Percentiles rank a stretch among this genome's conserved stretches.
Evolutionary conservation across 2,113 vertebrate genomes (phyloP).

Genomic region (Saimiri boliviensis): DNA sequence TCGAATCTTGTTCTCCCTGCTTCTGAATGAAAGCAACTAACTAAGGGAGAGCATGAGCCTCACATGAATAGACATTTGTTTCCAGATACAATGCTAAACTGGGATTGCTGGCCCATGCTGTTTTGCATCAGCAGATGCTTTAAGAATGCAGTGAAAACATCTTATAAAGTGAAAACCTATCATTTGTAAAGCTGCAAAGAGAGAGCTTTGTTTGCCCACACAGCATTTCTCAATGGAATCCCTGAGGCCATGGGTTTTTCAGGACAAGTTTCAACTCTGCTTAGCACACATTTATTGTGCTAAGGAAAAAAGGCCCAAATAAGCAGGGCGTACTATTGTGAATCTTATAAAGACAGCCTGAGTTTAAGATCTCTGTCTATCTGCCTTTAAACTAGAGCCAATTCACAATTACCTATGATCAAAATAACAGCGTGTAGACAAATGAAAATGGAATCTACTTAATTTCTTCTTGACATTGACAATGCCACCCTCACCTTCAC

Average conservation of each 20-base stretch:
- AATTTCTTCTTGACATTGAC: conserved; percentile 55
- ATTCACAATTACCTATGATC: conserved; percentile 60
- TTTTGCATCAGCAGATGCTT: conserved; percentile 75
- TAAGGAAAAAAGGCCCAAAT: conserved; percentile 53
- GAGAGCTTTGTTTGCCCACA: conserved; percentile 77
- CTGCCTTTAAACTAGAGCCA: conserved; percentile 65
- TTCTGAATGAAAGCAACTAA: conserved; percentile 29
- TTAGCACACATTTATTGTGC: conserved; percentile 65
- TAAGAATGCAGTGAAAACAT: conserved; percentile 70
- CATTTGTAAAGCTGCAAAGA: conserved; percentile 75
- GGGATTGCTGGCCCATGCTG: conserved; percentile 54
- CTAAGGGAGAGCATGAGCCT: conserved; percentile 11
- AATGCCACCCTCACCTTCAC: not conserved
- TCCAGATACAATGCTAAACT: conserved; percentile 48
- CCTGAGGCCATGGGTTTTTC: conserved; percentile 70
- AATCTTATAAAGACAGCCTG: conserved; percentile 51
- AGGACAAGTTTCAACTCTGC: conserved; percentile 73
- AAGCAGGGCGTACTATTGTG: conserved; percentile 48
- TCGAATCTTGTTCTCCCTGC: not conserved
- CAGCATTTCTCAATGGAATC: conserved; percentile 68
- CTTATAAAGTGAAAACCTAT: conserved; percentile 76
- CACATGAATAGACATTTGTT: conserved; percentile 74
- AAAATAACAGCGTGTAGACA: conserved; percentile 52
- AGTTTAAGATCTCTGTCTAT: conserved; percentile 41
- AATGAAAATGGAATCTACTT: conserved; percentile 65